These are phyloP conservation scores for Littorina saxatilis DNA, from an alignment of 1,140 invertebrate genomes.

Conservation along the genomic window DNA sequence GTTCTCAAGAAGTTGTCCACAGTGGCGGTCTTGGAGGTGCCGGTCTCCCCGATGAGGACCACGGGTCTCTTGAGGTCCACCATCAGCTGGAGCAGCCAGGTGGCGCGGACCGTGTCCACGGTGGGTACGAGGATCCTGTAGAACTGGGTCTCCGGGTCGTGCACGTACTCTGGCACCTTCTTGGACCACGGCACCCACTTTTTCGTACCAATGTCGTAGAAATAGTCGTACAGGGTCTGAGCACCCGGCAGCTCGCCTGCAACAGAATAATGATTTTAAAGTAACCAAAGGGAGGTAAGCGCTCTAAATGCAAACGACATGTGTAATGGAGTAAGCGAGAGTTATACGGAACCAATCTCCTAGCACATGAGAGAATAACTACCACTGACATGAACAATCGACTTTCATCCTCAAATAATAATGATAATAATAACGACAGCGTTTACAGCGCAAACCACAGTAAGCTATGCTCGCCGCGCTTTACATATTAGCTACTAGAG, in stretches of 20 bases:
- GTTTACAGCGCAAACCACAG: no score
- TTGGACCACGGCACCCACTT: slow-evolving; percentile 88
- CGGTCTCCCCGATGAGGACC: slow-evolving; percentile 89
- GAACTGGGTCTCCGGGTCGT: slow-evolving; percentile 83
- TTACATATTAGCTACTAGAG: no score
- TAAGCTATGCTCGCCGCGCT: no score
- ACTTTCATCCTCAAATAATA: no score
- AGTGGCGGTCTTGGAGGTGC: slow-evolving; percentile 91
- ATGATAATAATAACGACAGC: neutral
- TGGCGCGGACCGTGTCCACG: slow-evolving; percentile 86
- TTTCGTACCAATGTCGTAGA: slow-evolving; percentile 79
- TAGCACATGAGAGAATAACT: no score
- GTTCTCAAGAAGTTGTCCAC: slow-evolving; percentile 85
- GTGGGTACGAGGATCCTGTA: slow-evolving; percentile 91
- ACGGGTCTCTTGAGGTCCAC: slow-evolving; percentile 84
- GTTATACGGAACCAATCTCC: no score
- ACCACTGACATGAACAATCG: no score
- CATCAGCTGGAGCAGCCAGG: slow-evolving; percentile 86
- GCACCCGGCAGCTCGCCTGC: slow-evolving; percentile 67
- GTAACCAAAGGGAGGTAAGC: no score
- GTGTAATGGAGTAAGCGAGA: no score
- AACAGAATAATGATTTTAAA: neutral
- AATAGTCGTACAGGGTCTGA: slow-evolving; percentile 86
- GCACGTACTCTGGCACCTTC: slow-evolving; percentile 84
- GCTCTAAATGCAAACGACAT: no score